Evolutionary conservation across 2,797 vertebrate species (phyloP).

Genomic region (Octomys mimax): DNA sequence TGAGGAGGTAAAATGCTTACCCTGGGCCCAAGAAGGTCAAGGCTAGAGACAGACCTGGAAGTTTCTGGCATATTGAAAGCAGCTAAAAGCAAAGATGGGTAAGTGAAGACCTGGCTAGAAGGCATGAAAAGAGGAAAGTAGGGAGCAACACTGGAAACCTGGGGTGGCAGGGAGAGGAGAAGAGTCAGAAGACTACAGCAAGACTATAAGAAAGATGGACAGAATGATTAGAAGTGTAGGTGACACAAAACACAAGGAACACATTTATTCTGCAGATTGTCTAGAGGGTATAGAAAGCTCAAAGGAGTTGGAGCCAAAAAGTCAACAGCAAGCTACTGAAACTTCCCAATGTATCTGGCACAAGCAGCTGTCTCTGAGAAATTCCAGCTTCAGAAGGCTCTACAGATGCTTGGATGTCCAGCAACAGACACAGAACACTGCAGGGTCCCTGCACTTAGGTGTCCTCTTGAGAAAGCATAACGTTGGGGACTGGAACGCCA

Average conservation of each 20-base stretch:
- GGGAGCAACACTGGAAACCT: background rate
- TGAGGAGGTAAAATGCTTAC: background rate
- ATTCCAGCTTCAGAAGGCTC: background rate
- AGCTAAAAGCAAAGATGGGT: background rate
- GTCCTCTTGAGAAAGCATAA: background rate
- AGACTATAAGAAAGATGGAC: background rate
- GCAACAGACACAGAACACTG: background rate
- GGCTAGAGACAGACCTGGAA: background rate
- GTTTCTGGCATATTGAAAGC: background rate
- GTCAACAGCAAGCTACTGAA: background rate
- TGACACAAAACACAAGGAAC: background rate
- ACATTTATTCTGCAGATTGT: background rate
- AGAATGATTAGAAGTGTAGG: background rate
- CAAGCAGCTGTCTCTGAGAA: conserved; percentile 4
- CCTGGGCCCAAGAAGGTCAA: background rate
- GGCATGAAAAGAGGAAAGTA: background rate
- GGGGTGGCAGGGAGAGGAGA: background rate
- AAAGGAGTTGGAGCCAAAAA: background rate
- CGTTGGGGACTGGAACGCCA: background rate
- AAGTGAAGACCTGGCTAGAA: background rate
- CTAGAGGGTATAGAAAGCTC: background rate
- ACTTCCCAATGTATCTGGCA: background rate
- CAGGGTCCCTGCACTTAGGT: background rate
- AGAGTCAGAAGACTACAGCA: background rate
- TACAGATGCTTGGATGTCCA: background rate